These are phyloP conservation scores for Euzetes globulus DNA, from an alignment of 2,888 invertebrate species.

Conservation along the genomic window DNA sequence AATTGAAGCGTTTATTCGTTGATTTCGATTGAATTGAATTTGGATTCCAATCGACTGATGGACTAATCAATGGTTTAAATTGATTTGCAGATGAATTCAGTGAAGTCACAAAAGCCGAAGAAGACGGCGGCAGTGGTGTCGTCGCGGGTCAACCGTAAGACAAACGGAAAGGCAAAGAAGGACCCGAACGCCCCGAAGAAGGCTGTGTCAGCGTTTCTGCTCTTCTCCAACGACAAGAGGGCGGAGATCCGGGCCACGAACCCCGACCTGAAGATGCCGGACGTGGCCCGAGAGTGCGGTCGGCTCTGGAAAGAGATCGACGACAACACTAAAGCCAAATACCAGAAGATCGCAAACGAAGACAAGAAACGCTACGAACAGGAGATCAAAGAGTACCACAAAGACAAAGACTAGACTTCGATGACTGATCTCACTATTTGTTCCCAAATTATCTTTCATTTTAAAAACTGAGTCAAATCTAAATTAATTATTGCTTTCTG, in stretches of 20 bases:
- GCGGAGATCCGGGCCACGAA: background rate
- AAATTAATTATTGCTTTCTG: no score
- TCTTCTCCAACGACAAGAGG: background rate
- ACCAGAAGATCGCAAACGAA: background rate
- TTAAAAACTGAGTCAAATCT: no score
- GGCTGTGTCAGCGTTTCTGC: background rate
- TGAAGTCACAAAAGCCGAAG: no score
- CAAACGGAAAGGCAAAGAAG: background rate
- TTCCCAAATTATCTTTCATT: no score
- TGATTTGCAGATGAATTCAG: no score
- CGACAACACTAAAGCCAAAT: background rate
- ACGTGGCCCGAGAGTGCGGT: constrained; percentile 1
- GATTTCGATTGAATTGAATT: no score
- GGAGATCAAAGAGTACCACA: background rate
- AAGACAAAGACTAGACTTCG: background rate
- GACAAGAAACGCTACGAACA: background rate
- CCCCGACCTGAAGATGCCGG: background rate
- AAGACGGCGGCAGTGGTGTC: no score
- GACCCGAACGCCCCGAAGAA: constrained; percentile 17
- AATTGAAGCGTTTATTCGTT: no score
- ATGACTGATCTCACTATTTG: no score
- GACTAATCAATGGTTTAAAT: no score
- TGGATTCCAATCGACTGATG: no score
- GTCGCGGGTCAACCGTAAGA: background rate
- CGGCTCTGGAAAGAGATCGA: background rate